phyloP scores from a whole-genome alignment of 2,888 invertebrate genomes.

The Seira ritae region DNA sequence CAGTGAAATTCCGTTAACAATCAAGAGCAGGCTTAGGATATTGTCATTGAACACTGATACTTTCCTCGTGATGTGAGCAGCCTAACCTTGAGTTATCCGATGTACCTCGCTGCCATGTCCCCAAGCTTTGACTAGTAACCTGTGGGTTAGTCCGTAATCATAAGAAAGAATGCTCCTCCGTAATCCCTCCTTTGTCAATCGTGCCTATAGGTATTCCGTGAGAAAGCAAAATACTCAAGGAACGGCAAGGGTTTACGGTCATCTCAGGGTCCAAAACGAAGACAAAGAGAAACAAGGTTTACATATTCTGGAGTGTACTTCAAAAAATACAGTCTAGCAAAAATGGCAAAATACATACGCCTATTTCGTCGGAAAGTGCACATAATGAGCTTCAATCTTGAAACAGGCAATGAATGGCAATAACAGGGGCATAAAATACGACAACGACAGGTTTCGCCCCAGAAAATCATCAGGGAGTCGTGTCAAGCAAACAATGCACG shows the following conservation, averaged over 20 bases:
- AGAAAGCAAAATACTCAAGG: not conserved
- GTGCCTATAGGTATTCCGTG: not conserved
- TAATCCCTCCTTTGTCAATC: not conserved
- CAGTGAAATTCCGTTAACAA: not conserved
- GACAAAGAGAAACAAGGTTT: too few relatives aligned
- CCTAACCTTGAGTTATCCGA: not conserved
- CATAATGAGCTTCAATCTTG: not conserved
- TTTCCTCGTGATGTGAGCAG: not conserved
- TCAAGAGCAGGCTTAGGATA: not conserved
- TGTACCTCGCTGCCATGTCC: not conserved
- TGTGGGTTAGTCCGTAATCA: not conserved
- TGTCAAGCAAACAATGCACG: not conserved
- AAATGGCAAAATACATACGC: not conserved
- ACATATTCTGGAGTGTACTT: too few relatives aligned
- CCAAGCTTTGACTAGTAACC: not conserved
- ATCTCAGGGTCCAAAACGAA: too few relatives aligned
- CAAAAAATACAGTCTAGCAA: not conserved
- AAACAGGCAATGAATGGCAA: not conserved
- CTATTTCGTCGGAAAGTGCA: not conserved
- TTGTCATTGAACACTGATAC: not conserved
- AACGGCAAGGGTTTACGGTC: too few relatives aligned
- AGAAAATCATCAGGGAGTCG: not conserved
- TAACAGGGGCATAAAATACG: not conserved
- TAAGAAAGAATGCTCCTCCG: not conserved
- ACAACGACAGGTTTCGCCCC: not conserved